These are phyloP conservation scores for Drosophila fungiperda DNA, from an alignment of 2,888 invertebrate species.

Conservation along the genomic window DNA sequence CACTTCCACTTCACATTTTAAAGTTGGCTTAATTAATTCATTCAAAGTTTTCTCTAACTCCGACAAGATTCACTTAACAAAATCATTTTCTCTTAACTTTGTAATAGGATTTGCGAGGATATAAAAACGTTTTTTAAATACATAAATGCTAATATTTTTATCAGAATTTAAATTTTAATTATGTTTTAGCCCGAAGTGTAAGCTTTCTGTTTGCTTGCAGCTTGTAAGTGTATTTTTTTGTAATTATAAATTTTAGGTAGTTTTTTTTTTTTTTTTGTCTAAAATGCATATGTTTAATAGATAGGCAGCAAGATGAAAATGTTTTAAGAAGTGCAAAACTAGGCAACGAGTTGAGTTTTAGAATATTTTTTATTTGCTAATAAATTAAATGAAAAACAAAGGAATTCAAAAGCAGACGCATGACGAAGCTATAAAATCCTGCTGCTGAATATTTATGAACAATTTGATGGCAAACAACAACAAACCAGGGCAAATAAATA, in stretches of 20 bases:
- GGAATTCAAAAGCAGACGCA: slow-evolving; percentile 18
- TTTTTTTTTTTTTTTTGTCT: not conserved
- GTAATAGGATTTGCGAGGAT: not conserved
- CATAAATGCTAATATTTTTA: not conserved
- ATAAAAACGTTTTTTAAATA: not conserved
- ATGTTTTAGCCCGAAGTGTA: not conserved
- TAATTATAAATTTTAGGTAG: not conserved
- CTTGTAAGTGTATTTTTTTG: not conserved
- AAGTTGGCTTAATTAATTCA: slow-evolving; percentile 9
- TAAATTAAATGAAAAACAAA: slow-evolving; percentile 16
- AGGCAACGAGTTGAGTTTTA: not conserved
- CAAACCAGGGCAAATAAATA: slow-evolving; percentile 61
- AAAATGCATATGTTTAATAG: not conserved
- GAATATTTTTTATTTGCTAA: not conserved
- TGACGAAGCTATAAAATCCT: slow-evolving; percentile 22
- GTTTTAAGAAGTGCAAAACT: not conserved
- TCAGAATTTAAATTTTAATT: not conserved
- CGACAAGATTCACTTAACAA: not conserved
- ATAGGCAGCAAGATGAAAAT: not conserved
- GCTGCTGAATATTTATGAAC: slow-evolving; percentile 62
- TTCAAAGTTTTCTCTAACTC: not conserved
- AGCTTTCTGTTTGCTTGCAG: not conserved
- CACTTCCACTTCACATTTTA: slow-evolving; percentile 9
- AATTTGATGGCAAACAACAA: slow-evolving; percentile 50
- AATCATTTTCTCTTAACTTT: not conserved